Base-by-base conservation (phyloP, 2,888 invertebrate genomes). In the Cryptocephalus moraei region DNA sequence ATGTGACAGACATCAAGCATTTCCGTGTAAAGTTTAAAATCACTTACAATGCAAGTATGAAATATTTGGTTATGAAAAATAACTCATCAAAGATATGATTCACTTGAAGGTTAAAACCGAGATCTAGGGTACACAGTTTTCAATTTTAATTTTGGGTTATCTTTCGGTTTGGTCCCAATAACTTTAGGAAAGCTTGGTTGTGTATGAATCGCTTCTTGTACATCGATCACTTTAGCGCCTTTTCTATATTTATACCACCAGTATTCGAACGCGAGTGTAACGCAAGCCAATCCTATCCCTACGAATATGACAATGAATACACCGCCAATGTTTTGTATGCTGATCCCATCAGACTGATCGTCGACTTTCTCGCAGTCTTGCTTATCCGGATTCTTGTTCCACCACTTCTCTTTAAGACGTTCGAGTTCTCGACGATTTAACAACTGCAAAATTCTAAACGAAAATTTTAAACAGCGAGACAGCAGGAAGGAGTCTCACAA, bases 291-390 rank as follows among this genome's bases (percentile, higher is more conserved):
- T 0, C 87, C 90, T 33, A 95, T 93, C 0, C 95, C 95, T 58
- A 94, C 92, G 63, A 95, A 91, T 53, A 97, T 95, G 0, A 97
- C 94, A 45, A 97, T 92, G 67, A 97, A 97, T 0, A 97, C 96
- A 1, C 96, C 96, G 41, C 94, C 96, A 56, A 97, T 97, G 68
- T 97, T 97, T 64, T 93, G 86, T 50, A 97, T 95, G 50, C 93
- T 94, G 64, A 97, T 97, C 43, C 97, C 97, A 65, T 95, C 96
- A 3, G 90, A 90, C 65, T 95, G 92, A 64, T 93, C 90, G 63
- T 92, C 91, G 46, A 89, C 85, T 57, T 88, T 86, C 58, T 90
- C 88, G 61, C 92, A 92, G 38, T 59, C 49, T 51, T 80, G 78
- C 59, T 80, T 80, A 8, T 81, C 79, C 0, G 84, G 85, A 62